A percentile compares a stretch with the other conserved stretches of the same genome.
phyloP scores from a whole-genome alignment of 2,888 invertebrate genomes.

The Orchesellides sinensis region DNA sequence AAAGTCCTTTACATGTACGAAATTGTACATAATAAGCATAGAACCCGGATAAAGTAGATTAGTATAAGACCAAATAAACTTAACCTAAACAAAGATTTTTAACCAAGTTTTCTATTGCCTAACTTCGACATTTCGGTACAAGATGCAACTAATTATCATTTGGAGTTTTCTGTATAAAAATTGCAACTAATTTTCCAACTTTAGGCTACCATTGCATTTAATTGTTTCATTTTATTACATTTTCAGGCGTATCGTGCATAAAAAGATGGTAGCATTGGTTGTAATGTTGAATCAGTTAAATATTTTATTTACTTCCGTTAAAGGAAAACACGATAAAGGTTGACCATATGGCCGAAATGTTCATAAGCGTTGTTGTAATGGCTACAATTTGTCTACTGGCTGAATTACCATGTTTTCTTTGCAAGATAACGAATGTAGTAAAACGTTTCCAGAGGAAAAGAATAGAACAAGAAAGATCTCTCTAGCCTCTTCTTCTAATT shows the following conservation, averaged over 20 bases:
- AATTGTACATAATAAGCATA: no score
- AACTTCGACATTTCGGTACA: no score
- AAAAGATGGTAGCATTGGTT: conserved; percentile 7
- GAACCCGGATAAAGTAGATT: no score
- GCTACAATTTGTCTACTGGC: conserved; percentile 1
- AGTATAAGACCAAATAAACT: no score
- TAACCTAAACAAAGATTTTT: no score
- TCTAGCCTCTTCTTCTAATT: conserved; percentile 25
- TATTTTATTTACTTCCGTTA: no score
- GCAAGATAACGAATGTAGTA: conserved; percentile 41
- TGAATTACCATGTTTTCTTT: conserved; percentile 11
- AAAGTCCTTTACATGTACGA: no score
- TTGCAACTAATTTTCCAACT: no score
- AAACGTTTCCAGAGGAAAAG: conserved; percentile 13
- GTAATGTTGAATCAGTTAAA: no score
- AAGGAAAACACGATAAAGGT: not conserved
- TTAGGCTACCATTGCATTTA: not conserved
- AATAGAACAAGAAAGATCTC: conserved; percentile 26
- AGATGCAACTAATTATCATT: no score
- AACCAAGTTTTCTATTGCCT: no score
- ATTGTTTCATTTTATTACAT: not conserved
- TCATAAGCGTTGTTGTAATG: conserved; percentile 42
- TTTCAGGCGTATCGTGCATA: not conserved
- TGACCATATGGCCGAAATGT: conserved; percentile 35
- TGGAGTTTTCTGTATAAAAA: no score